Conservation (phyloP, 2,888 invertebrate genomes). For the Helobdella robusta region DNA sequence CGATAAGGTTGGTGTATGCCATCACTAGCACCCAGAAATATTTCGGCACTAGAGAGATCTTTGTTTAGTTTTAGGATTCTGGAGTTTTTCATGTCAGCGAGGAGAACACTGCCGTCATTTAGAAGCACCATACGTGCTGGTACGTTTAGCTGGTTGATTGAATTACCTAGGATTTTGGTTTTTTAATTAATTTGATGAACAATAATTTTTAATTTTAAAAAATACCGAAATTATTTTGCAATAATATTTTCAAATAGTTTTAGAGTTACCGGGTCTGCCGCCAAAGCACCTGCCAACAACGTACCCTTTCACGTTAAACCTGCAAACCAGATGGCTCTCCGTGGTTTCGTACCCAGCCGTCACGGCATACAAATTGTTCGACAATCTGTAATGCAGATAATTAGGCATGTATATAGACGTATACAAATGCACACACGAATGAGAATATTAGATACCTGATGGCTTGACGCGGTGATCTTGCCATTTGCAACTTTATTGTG, state of each 20-base stretch:
- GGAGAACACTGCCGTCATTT: neutral
- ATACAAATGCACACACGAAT: no score
- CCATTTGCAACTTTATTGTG: neutral
- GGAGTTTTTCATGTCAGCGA: conserved; percentile 12
- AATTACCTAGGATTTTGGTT: conserved; percentile 13
- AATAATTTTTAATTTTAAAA: no score
- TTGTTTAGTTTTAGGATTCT: conserved; percentile 8
- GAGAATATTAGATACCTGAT: no score
- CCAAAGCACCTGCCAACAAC: conserved; percentile 16
- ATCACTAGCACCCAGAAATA: neutral
- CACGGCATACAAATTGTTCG: neutral
- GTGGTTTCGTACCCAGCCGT: neutral
- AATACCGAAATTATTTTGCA: no score
- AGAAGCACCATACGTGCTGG: conserved; percentile 4
- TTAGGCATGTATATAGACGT: no score
- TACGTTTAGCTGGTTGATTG: conserved; percentile 1
- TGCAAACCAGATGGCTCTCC: conserved; percentile 13
- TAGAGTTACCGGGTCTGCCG: neutral
- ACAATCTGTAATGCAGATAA: no score
- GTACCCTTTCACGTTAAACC: conserved; percentile 12
- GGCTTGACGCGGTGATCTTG: conserved; percentile 3
- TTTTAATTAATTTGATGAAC: no score
- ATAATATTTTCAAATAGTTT: neutral
- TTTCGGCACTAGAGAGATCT: neutral
- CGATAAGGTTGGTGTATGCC: conserved; percentile 17